phyloP scores from a whole-genome alignment of 2,113 vertebrate species.

The Echinops telfairi region DNA sequence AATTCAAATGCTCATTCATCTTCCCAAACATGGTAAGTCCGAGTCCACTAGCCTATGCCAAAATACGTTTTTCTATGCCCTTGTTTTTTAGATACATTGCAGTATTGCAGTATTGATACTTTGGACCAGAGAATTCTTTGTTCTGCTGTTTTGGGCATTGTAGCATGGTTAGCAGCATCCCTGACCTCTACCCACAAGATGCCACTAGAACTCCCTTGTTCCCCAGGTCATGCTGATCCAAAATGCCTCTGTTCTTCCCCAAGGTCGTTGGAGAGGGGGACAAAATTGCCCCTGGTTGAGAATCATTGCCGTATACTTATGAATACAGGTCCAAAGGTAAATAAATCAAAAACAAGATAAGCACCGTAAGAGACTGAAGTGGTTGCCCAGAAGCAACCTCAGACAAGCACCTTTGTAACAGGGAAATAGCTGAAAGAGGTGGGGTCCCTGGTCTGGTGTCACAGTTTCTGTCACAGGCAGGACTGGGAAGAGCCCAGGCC shows the following conservation, averaged over 20 bases:
- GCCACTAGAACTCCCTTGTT: neutral
- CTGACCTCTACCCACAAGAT: neutral
- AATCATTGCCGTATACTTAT: neutral
- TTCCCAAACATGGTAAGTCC: constrained; percentile 20
- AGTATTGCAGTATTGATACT: neutral
- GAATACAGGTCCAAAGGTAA: neutral
- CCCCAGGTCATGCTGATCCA: neutral
- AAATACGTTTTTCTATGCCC: neutral
- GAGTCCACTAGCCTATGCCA: constrained; percentile 12
- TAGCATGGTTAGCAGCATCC: neutral
- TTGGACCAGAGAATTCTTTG: constrained; percentile 1
- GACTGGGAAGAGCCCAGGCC: neutral
- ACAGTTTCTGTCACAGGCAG: neutral
- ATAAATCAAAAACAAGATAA: neutral
- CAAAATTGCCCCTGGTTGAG: neutral
- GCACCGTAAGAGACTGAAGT: neutral
- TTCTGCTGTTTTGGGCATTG: neutral
- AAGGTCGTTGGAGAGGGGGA: neutral
- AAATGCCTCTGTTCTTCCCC: neutral
- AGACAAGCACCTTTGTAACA: neutral
- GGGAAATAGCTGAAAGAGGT: neutral
- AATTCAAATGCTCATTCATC: constrained; percentile 19
- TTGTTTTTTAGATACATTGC: no score
- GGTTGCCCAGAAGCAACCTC: neutral
- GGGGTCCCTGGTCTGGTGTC: neutral